Evolutionary conservation across 2,888 invertebrate species (phyloP), one percentile per base, ranked within the genome.

Genomic region (Pristionchus arcanus): DNA sequence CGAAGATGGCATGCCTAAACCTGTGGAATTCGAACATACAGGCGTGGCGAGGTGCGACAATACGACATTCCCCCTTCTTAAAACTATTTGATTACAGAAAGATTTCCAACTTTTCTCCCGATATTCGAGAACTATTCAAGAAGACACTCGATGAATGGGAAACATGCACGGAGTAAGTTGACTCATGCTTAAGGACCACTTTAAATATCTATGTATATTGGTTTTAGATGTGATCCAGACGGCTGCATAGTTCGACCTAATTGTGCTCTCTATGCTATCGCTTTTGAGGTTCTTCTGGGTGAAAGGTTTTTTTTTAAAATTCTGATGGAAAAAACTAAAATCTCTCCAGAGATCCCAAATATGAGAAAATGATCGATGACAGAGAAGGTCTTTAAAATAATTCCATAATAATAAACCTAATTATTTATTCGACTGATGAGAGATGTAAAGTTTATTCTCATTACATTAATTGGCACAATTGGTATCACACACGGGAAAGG

Each of bases 401-500:
- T 31, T 5, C 15, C 4, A 5, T 28, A 71, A 71, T 71, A 63
- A 63, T 63, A 63, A n/a, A 63, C 63, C 63, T 63, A 63, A 25
- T 63, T 63, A 63, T 63, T 63, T 63, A 63, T 63, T 63, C 63
- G 63, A 7, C 25, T 25, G 21, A 25, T n/a, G n/a, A 63, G 63
- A 63, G 63, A 25, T n/a, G n/a, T n/a, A 63, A 25, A 63, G n/a
- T 74, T 74, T 74, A 74, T 74, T 74, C 21, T 74, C 25, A 34
- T 37, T 74, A 19, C 68, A 31, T 21, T 28, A 74, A 74, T 71
- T 42, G 77, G 77, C 77, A 77, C 21, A 77, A 34, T 34, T 34
- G 34, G 15, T 81, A 81, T 81, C 81, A 81, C 81, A 81, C 81
- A 74, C 74, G 37, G 37, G 25, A 11, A 25, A 63, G 74, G 74